Conservation (phyloP, 2,797 vertebrate species). For the Telmatherina bonti region DNA sequence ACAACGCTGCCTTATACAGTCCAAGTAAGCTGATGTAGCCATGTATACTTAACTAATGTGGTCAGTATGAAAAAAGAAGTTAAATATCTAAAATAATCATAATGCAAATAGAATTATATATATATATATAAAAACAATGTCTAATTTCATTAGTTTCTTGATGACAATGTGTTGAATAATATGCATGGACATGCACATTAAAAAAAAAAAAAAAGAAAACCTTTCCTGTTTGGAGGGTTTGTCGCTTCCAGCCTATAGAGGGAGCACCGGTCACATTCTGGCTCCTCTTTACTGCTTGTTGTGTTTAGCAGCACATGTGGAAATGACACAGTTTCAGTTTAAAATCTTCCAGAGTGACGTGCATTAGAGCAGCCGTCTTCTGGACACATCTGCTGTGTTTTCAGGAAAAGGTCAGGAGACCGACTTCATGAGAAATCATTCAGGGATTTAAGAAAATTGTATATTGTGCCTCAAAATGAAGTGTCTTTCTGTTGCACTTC, state of each 20-base stretch:
- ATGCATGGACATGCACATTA: rapidly evolving
- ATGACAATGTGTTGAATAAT: too few species aligned
- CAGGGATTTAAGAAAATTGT: too few species aligned
- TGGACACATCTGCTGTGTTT: conserved; percentile 41
- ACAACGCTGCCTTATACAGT: too few species aligned
- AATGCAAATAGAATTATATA: too few species aligned
- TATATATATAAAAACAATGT: too few species aligned
- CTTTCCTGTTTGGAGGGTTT: neutral
- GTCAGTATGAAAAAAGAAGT: too few species aligned
- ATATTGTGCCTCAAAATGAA: too few species aligned
- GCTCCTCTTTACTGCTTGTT: conserved; percentile 6
- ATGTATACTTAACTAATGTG: too few species aligned
- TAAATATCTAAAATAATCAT: too few species aligned
- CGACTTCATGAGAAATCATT: neutral
- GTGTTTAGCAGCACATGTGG: conserved; percentile 28
- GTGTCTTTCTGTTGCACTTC: neutral
- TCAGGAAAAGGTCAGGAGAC: conserved; percentile 40
- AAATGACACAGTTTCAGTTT: conserved; percentile 26
- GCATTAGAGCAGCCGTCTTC: conserved; percentile 27
- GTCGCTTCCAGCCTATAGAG: neutral
- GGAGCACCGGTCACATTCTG: conserved; percentile 38
- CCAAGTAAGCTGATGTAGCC: too few species aligned
- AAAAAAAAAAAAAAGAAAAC: too few species aligned
- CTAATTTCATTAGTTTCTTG: too few species aligned
- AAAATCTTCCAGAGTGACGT: conserved; percentile 40